A percentile compares a stretch with the other conserved stretches of the same genome.
These are phyloP conservation scores for Jacana jacana DNA, from an alignment of 2,113 vertebrate genomes.

Conservation along the genomic window DNA sequence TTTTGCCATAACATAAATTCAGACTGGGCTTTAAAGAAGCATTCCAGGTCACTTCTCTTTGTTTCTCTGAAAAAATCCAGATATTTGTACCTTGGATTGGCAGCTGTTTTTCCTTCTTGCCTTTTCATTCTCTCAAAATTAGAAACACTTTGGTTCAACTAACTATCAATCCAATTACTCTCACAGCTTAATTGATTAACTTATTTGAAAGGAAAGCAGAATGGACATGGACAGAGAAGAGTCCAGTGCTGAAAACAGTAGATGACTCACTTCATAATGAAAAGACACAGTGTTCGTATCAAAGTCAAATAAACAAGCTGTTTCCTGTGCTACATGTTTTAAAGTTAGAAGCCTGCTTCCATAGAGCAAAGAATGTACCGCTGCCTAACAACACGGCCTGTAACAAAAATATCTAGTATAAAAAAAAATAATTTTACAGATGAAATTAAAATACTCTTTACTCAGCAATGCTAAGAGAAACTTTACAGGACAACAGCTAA, in stretches of 20 bases:
- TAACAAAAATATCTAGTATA: neutral
- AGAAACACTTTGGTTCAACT: neutral
- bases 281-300: neutral
- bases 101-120: neutral
- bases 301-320: conserved; percentile 6
- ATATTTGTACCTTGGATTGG: neutral
- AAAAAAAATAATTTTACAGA: neutral
- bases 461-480: neutral
- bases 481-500: neutral
- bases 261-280: neutral
- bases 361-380: neutral
- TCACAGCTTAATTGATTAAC: neutral
- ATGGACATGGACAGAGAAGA: neutral
- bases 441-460: neutral
- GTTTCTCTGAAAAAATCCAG: neutral
- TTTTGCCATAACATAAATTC: neutral
- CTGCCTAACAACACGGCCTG: neutral
- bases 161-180: neutral
- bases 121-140: neutral
- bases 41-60: neutral
- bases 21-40: neutral
- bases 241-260: neutral
- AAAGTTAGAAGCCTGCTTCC: neutral
- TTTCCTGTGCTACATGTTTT: neutral
- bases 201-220: neutral